Base-by-base conservation (phyloP, 2,113 vertebrate genomes). In the Numida meleagris region DNA sequence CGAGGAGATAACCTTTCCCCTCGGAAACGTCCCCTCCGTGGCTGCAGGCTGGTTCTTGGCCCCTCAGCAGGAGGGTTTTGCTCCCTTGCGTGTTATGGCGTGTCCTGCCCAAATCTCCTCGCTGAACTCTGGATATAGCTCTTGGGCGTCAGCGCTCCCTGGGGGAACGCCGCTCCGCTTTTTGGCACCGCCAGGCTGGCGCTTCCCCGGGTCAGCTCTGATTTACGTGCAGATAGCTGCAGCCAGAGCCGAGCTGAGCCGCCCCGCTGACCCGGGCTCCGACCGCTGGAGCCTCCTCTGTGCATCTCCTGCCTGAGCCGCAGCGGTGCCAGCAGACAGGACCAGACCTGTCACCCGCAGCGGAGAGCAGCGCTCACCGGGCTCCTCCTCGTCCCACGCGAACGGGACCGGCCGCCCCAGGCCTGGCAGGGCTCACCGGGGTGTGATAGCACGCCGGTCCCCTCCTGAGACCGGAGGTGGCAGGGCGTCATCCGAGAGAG, bases 121-220 rank as follows among this genome's bases (percentile, higher is more conserved):
- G 25, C 88, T 90, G 94, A 96, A 93, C 94, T 94, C 92, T 92
- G 94, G 86, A 87, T 92, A 84, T 90, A 27, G 73, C 83, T 90
- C 93, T 87, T 1, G 59, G 45, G 67, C 5, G 12, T 9, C 36
- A 21, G 89, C 89, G 36, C 53, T 38, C 78, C 89, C 86, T 68
- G 7, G 2, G 86, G 93, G 71, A 92, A 63, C 6, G 4, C 58
- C 38, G 81, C 86, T 79, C 34, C 6, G 62, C 63, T 70, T 57
- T 53, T 42, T 81, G 90, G 82, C 79, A 40, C 48, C 0, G 7
- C 27, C 2, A 2, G 12, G 53, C 65, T 11, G 25, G 33, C 5
- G 2, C 53, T 88, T 93, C 73, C 66, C 57, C 7, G 5, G 68
- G 57, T 50, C 1, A 86, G 82, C 18, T 10, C 58, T 16, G 78